A percentile compares a stretch with the other conserved stretches of the same genome.
phyloP scores from a whole-genome alignment of 2,888 invertebrate species.

The Acronicta psi region DNA sequence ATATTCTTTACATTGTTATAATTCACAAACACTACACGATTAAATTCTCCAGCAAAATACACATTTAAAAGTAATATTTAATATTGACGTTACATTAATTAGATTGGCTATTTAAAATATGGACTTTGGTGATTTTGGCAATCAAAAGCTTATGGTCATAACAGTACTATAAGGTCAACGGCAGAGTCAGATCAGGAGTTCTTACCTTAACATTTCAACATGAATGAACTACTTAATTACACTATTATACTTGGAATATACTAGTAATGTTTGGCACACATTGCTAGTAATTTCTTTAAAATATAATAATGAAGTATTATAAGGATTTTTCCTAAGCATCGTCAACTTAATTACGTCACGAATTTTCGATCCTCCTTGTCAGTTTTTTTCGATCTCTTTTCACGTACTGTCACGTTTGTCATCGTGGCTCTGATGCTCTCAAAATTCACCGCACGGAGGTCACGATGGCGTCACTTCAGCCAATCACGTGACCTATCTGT shows the following conservation, averaged over 20 bases:
- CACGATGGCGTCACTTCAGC: too few species aligned
- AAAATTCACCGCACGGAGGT: too few species aligned
- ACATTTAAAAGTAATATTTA: not conserved
- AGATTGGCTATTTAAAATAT: not conserved
- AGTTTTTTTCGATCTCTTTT: too few species aligned
- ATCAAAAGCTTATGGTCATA: not conserved
- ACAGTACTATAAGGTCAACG: too few species aligned
- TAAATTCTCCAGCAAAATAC: constrained; percentile 1
- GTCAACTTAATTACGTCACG: too few species aligned
- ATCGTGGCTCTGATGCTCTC: too few species aligned
- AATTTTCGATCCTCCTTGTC: too few species aligned
- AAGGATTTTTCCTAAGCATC: not conserved
- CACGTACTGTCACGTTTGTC: too few species aligned
- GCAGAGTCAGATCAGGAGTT: too few species aligned
- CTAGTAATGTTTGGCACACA: constrained; percentile 1
- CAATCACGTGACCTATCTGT: too few species aligned
- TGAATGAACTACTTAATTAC: too few species aligned
- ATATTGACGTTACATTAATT: not conserved
- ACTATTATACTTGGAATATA: not conserved
- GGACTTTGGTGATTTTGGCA: constrained; percentile 19
- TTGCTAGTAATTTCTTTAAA: not conserved
- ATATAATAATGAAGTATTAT: not conserved
- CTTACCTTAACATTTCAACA: not conserved
- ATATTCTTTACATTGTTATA: not conserved
- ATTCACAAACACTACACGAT: not conserved